Evolutionary conservation across 2,888 invertebrate genomes (phyloP), one percentile per base, ranked within the genome.

Genomic region (Clusia tigrina): DNA sequence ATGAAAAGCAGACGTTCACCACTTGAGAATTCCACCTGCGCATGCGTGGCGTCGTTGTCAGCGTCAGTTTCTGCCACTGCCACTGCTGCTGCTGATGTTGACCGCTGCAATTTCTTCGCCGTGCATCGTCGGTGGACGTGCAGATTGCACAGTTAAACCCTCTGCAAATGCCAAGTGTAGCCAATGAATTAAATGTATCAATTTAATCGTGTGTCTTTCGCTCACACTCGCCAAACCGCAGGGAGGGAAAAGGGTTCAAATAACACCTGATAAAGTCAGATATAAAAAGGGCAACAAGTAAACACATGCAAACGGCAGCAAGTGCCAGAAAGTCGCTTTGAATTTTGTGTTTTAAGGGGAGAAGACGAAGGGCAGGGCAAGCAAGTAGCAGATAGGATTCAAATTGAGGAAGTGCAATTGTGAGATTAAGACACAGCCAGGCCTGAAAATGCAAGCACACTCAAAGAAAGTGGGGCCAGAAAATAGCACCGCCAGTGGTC

Each of bases 11-110:
- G 73, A 76, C 72, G 73, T 73, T n/a, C 70, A 65, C 70, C 72
- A 76, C 77, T 76, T 76, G 75, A 78, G 72, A 77, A 74, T 76
- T 76, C 73, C 75, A 76, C 75, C 75, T 76, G 75, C 77, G 70
- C 56, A 54, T 63, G 67, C 64, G 54, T 64, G 59, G 53, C 52
- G 42, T n/a, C n/a, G 42, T 9, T 12, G 32, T 9, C 12, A 32
- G 6, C 6, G 6, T 42, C 63, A 64, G 71, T 68, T 59, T 61
- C 66, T 67, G 66, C n/a, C n/a, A 17, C 32, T 32, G 20, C 32
- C 54, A 54, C n/a, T n/a, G 25, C 56, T 42, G 46, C 56, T n/a
- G 56, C 32, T 66, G 60, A 23, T 54, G 63, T 62, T 42, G 52
- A 64, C 63, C 20, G 63, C 60, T 71, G 60, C 10, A 20, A 52